Evolutionary conservation across 2,113 vertebrate species (phyloP), one percentile per base, ranked within the genome.

Genomic region (Neotragus pygmaeus): DNA sequence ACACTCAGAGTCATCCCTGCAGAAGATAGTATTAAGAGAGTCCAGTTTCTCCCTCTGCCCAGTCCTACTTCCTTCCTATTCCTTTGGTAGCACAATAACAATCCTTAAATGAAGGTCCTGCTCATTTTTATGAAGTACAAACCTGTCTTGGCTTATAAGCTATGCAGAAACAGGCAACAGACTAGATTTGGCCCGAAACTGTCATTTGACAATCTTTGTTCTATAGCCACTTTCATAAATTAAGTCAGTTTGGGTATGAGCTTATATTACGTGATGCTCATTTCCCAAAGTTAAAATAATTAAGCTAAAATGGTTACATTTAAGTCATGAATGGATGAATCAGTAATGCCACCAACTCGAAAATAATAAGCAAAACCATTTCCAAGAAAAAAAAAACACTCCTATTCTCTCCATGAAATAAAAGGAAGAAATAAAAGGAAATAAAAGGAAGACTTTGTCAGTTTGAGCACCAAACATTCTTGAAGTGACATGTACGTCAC

Each of bases 341-440:
- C 62, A 92, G 57, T 78, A 96, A 95, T 15, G 13, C 57, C 33
- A 58, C 45, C 17, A 90, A 28, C 49, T 80, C n/a, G n/a, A 47
- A 85, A 88, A 82, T 86, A 77, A 43, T 81, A 45, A 89, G 70
- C 60, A 73, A 92, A 95, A 57, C 4, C 25, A 86, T 73, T 90
- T 55, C 45, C 33, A 43, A 49, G 36, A 39, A 64, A 25, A n/a
- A 25, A n/a, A 80, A 81, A 88, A 30, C 27, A 53, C 43, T 84
- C 51, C 33, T 19, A 60, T 30, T 83, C 33, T 90, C 13, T 87
- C 13, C 51, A 3, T 55, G n/a, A 95, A 98, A 84, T 73, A 62
- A 92, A 92, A 58, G 19, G 30, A 89, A 55, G 17, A 36, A n/a
- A n/a, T n/a, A n/a, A n/a, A n/a, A n/a, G n/a, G n/a, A 95, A 98